These are phyloP conservation scores for Notocelia uddmanniana DNA, from an alignment of 2,888 invertebrate species.

Conservation along the genomic window DNA sequence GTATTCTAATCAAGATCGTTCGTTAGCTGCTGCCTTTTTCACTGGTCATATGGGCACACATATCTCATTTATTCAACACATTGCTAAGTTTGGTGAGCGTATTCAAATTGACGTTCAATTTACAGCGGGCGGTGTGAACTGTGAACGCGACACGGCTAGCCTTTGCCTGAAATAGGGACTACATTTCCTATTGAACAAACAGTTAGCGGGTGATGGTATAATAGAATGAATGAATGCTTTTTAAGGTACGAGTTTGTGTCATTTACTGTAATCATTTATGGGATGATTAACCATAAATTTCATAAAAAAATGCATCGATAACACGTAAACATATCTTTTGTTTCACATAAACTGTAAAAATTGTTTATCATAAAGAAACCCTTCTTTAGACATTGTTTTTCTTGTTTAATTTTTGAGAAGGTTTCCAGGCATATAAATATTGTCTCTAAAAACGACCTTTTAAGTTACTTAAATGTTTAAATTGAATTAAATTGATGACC, in stretches of 20 bases:
- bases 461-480: constrained; percentile 40
- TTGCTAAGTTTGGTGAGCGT: constrained; percentile 42
- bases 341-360: not conserved
- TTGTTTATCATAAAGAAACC: not conserved
- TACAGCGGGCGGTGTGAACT: constrained; percentile 36
- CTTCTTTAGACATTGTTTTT: not conserved
- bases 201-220: not conserved
- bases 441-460: constrained; percentile 20
- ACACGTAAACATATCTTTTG: too few relatives aligned
- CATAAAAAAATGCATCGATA: too few relatives aligned
- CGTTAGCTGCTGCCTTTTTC: constrained; percentile 71
- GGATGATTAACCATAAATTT: too few relatives aligned
- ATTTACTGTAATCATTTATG: too few relatives aligned
- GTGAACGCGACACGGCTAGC: constrained; percentile 36
- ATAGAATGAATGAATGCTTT: too few relatives aligned
- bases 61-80: constrained; percentile 60
- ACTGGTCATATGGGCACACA: constrained; percentile 64
- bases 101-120: constrained; percentile 41
- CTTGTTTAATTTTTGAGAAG: not conserved
- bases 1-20: constrained; percentile 79
- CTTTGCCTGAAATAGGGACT: not conserved
- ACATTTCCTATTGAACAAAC: not conserved
- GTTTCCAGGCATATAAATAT: not conserved
- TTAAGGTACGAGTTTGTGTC: too few relatives aligned
- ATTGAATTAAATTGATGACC: constrained; percentile 46